Base-by-base conservation (phyloP, 1,140 invertebrate genomes). In the Anoplolepis gracilipes region DNA sequence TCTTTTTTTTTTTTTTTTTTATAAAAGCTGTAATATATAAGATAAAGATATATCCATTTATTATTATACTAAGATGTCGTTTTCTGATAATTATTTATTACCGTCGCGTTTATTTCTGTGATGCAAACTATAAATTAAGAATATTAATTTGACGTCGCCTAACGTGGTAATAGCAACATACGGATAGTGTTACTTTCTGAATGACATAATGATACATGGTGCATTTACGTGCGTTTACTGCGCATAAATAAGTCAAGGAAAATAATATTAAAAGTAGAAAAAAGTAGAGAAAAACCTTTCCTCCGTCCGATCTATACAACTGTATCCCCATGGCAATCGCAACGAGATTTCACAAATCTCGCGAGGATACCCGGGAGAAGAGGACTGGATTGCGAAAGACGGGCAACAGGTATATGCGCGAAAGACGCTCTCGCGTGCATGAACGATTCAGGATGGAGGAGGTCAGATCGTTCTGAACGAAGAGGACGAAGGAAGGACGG, bases 381-480 rank as follows among this genome's bases (percentile, higher is more conserved):
- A 76, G 55, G 70, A 76, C 57, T 49, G 77, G 61, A 67, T 88
- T 88, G 87, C 85, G 67, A 89, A 86, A 88, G 55, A 81, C 30
- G 67, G 55, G 79, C 75, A 81, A 89, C 85, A 85, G 88, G 75
- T 89, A 89, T 57, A 75, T 28, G 73, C 36, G 84, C 49, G 77
- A 87, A 70, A 85, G 86, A 70, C 49, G 62, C 62, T 79, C 49
- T 78, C 62, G 85, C 84, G 82, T 69, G 86, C 81, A 85, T 61
- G 69, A 89, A 86, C 88, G 88, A 76, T 89, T 73, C 87, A 77
- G 87, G 72, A 86, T 53, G 69, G 77, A 82, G 64, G 88, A 86
- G 84, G 67, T 69, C 64, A 36, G 61, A 77, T 76, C 61, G 87
- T 73, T 85, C 81, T 73, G 75, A 79, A 79, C 46, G 85, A 90